Conservation (phyloP, 2,888 invertebrate species). For the Drosophila parthenogenetica region DNA sequence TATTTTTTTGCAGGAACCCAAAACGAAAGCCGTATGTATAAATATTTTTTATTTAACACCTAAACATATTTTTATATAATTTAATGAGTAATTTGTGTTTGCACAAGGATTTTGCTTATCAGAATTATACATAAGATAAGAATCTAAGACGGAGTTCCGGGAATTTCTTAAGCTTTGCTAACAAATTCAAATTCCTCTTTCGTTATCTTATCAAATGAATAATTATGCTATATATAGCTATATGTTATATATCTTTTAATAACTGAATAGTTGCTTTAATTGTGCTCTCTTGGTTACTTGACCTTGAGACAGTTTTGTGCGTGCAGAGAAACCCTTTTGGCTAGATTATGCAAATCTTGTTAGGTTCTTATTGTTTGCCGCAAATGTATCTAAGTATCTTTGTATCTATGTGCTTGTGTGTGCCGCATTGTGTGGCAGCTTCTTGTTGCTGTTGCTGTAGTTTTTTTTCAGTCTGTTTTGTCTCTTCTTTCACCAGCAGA, state of each 20-base stretch:
- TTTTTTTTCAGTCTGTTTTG: not conserved
- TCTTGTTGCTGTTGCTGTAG: slow-evolving; percentile 23
- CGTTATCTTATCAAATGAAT: slow-evolving; percentile 13
- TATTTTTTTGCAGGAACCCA: slow-evolving; percentile 79
- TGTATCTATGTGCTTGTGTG: slow-evolving; percentile 24
- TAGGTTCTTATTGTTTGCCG: slow-evolving; percentile 48
- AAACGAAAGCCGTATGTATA: slow-evolving; percentile 82
- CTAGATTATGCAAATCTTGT: slow-evolving; percentile 46
- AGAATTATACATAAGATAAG: not conserved
- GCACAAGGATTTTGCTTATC: slow-evolving; percentile 13
- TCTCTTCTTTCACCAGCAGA: slow-evolving; percentile 65
- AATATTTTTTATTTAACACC: slow-evolving; percentile 23
- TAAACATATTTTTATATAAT: slow-evolving; percentile 28
- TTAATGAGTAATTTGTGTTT: slow-evolving; percentile 7
- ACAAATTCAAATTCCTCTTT: not conserved
- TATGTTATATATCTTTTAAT: not conserved
- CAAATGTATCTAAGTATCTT: slow-evolving; percentile 37
- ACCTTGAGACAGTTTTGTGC: slow-evolving; percentile 21
- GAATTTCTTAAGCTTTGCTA: slow-evolving; percentile 4
- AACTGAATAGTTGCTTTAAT: not conserved
- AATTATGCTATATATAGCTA: not conserved
- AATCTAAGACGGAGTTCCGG: not conserved
- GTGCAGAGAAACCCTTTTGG: slow-evolving; percentile 1
- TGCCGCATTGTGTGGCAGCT: slow-evolving; percentile 37
- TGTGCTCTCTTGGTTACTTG: slow-evolving; percentile 10